Percentiles rank a stretch among this genome's conserved stretches.
Evolutionary conservation across 2,113 vertebrate genomes (phyloP).

Genomic region (Podiceps cristatus): DNA sequence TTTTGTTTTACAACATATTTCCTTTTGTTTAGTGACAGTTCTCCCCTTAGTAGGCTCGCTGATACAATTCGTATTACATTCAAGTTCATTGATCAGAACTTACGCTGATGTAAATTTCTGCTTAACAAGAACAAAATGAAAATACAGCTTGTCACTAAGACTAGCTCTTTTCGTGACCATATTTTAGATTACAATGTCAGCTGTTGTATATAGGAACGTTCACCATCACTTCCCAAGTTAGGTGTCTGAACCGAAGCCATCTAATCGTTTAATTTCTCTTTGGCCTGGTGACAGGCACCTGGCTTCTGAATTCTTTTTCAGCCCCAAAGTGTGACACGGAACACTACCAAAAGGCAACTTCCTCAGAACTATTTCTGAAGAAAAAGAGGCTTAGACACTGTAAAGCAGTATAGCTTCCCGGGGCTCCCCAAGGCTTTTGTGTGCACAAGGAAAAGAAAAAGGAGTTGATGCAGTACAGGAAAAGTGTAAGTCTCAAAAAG

Average conservation of each 20-base stretch:
- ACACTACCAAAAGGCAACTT: not conserved
- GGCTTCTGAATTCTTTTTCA: slow-evolving; percentile 18
- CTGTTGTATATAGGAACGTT: slow-evolving; percentile 33
- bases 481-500: not conserved
- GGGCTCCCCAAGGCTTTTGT: not conserved
- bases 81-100: slow-evolving; percentile 8
- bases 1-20: slow-evolving; percentile 14
- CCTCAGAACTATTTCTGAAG: slow-evolving; percentile 19
- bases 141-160: not conserved
- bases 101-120: slow-evolving; percentile 39
- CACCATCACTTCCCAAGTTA: not conserved
- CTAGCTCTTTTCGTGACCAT: not conserved
- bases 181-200: not conserved
- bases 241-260: slow-evolving; percentile 9
- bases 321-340: not conserved
- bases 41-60: not conserved
- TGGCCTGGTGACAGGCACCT: slow-evolving; percentile 16
- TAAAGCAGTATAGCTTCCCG: not conserved
- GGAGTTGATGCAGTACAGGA: not conserved
- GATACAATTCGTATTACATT: not conserved
- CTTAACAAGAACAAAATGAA: slow-evolving; percentile 22
- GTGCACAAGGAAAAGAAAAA: not conserved
- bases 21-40: slow-evolving; percentile 3
- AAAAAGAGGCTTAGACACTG: not conserved
- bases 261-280: not conserved